Conservation (phyloP, 2,888 invertebrate species). For the Saturnia pavonia region DNA sequence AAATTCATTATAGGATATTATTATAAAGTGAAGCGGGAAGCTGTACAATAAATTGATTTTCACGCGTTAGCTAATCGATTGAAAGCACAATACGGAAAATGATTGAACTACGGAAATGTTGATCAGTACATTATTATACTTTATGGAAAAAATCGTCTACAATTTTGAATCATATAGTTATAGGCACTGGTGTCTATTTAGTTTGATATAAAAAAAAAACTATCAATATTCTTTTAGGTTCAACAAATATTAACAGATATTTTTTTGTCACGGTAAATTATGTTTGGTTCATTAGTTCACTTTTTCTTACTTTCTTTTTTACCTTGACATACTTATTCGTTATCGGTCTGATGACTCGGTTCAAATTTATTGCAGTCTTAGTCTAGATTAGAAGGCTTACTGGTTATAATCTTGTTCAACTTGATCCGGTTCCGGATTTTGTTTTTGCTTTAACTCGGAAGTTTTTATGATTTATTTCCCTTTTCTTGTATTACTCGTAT, state of each 20-base stretch:
- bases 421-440: not conserved
- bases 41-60: conserved; percentile 49
- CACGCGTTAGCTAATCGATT: conserved; percentile 58
- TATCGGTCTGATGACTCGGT: conserved; percentile 6
- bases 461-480: not conserved
- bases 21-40: conserved; percentile 17
- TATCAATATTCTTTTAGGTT: not conserved
- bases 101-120: conserved; percentile 43
- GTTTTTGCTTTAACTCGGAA: conserved; percentile 9
- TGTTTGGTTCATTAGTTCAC: conserved; percentile 20
- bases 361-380: not conserved
- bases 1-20: conserved; percentile 29
- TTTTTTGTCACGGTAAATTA: conserved; percentile 18
- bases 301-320: conserved; percentile 26
- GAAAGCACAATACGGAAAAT: conserved; percentile 50
- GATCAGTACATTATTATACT: conserved; percentile 20
- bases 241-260: conserved; percentile 9
- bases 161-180: conserved; percentile 4
- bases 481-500: not conserved
- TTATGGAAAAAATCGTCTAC: not conserved
- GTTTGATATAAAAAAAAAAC: not conserved
- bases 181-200: not conserved
- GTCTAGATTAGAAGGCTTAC: conserved; percentile 3
- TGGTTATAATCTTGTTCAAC: conserved; percentile 1
- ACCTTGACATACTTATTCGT: conserved; percentile 26